These are phyloP conservation scores for Calidris pygmaea DNA, from an alignment of 2,113 vertebrate genomes.

Conservation along the genomic window DNA sequence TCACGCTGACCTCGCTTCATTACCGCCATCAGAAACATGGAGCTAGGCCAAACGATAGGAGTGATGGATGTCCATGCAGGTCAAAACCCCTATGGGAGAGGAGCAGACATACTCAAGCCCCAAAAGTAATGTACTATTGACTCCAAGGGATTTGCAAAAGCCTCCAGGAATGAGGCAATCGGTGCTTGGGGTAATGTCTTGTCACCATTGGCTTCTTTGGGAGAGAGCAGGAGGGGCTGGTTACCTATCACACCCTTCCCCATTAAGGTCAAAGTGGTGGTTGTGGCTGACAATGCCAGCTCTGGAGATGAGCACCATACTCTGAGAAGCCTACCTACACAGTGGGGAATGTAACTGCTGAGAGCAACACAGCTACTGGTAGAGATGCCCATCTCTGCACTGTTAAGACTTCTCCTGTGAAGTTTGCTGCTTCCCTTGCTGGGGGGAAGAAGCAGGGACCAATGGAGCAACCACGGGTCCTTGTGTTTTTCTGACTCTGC, in stretches of 20 bases:
- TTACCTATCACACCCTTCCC: neutral
- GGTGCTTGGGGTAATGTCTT: neutral
- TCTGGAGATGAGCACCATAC: neutral
- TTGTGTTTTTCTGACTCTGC: neutral
- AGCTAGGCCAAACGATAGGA: neutral
- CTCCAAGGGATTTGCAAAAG: neutral
- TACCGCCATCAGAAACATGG: neutral
- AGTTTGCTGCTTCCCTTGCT: neutral
- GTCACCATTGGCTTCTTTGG: neutral
- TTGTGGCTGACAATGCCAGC: neutral
- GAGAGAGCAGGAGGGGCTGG: neutral
- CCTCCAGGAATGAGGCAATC: neutral
- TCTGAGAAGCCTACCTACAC: neutral
- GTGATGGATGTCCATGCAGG: neutral
- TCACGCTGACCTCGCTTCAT: accelerated
- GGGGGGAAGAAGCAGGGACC: neutral
- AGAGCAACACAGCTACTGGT: neutral
- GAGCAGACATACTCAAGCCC: neutral
- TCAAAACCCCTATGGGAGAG: neutral
- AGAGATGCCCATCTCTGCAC: neutral
- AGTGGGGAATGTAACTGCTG: accelerated
- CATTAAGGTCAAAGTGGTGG: neutral
- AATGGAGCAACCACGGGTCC: accelerated
- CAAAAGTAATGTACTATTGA: neutral
- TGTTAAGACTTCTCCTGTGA: neutral